phyloP scores from a whole-genome alignment of 1,140 invertebrate species.

The Zophobas morio region DNA sequence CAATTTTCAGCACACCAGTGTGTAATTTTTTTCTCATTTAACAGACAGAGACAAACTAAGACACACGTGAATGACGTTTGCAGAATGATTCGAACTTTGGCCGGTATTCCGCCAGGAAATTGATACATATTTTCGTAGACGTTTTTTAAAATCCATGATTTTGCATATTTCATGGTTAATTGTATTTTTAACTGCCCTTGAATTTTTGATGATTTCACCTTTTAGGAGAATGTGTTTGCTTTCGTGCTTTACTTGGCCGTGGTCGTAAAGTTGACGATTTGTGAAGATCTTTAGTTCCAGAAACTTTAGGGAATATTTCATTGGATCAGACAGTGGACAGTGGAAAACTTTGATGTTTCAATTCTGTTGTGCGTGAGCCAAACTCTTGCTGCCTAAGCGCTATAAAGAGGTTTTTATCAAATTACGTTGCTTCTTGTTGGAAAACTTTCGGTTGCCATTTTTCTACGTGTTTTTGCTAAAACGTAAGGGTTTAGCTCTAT shows the following conservation, averaged over 20 bases:
- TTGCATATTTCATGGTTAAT: not conserved
- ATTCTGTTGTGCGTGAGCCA: slow-evolving; percentile 27
- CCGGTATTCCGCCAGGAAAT: slow-evolving; percentile 15
- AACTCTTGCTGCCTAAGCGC: slow-evolving; percentile 18
- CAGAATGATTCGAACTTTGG: slow-evolving; percentile 12
- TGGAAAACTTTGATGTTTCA: slow-evolving; percentile 33
- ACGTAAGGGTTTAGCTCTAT: not conserved
- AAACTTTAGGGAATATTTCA: slow-evolving; percentile 26
- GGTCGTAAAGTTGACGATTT: slow-evolving; percentile 3
- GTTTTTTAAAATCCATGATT: not conserved
- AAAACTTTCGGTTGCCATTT: slow-evolving; percentile 7
- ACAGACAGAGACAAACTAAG: not conserved
- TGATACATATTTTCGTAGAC: not conserved
- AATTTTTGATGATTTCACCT: too few relatives aligned
- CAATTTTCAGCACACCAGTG: slow-evolving; percentile 12
- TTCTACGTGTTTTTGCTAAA: slow-evolving; percentile 4
- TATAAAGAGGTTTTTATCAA: slow-evolving; percentile 23
- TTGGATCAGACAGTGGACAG: slow-evolving; percentile 23
- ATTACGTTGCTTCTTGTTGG: slow-evolving; percentile 5
- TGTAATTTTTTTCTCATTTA: slow-evolving; percentile 18
- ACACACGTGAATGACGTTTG: not conserved
- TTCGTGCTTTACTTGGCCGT: not conserved
- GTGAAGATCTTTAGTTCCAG: not conserved
- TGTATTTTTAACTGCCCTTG: too few relatives aligned
- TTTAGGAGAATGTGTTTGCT: not conserved